Base-by-base conservation (phyloP, 92 coral and sea anemone genomes). In the Umimayanthus chanpuru region DNA sequence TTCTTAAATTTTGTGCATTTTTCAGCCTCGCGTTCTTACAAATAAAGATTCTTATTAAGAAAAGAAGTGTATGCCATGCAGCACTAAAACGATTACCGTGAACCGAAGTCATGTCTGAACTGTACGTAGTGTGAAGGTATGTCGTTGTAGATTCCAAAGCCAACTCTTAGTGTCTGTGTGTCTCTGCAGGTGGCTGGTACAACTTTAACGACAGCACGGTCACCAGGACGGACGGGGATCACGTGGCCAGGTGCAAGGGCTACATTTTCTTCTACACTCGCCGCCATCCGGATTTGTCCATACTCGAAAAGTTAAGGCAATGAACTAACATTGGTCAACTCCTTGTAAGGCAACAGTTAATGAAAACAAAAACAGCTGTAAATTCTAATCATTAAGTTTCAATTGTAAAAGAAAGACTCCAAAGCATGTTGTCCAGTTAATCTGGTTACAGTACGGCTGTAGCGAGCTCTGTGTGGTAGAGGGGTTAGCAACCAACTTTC, bases 191-290 rank as follows among this genome's bases (percentile, higher is more conserved):
- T 49, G 90, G 91, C 30, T 97, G 99, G 99, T 97, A 95, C 84
- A 94, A 97, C 93, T 97, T 97, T 58, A 97, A 97, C 78, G 99
- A 97, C 96, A 97, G 99, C 82, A 92, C 94, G 1, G 99, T 97
- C 15, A 76, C 94, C 15, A 90, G 94, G 84, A 88, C 95, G 85
- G 97, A 95, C 68, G 97, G 91, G 38, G 94, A 93, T 76, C 96
- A 93, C 77, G 99, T 97, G 65, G 89, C 91, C n/a, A 91, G 93
- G 49, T 93, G 96, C 80, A 97, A 97, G 74, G 99, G 99, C 6
- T 97, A 97, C 77, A 97, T 97, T 47, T 95, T 97, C 94, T 97
- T 97, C 86, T 97, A 97, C 89, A 97, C 99, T 14, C 95, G 98
- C 70, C 92, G 98, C 29, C 95, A 95, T 79, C 97, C 99, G 15